Evolutionary conservation across 2,113 vertebrate genomes (phyloP).

Genomic region (Mus musculus): GRCm39 chr13:29829501-29830000

Average conservation of each 20-base stretch:
- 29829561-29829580: not conserved
- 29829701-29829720: not conserved
- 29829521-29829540: not conserved
- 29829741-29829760: not conserved
- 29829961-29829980: not conserved
- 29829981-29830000: not conserved
- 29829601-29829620: not conserved
- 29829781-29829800: not conserved
- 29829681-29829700: not conserved
- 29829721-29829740: not conserved
- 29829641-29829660: not conserved
- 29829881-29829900: constrained; percentile 16
- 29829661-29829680: not conserved
- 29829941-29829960: not conserved
- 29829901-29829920: not conserved
- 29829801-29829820: not conserved
- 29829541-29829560: not conserved
- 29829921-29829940: not conserved
- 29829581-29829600: not conserved
- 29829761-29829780: not conserved
- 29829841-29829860: not conserved
- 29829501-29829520: not conserved
- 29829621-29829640: not conserved
- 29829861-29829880: not conserved
- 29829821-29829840: not conserved